phyloP scores from a whole-genome alignment of 2,888 invertebrate species.

The Apamea sordens region DNA sequence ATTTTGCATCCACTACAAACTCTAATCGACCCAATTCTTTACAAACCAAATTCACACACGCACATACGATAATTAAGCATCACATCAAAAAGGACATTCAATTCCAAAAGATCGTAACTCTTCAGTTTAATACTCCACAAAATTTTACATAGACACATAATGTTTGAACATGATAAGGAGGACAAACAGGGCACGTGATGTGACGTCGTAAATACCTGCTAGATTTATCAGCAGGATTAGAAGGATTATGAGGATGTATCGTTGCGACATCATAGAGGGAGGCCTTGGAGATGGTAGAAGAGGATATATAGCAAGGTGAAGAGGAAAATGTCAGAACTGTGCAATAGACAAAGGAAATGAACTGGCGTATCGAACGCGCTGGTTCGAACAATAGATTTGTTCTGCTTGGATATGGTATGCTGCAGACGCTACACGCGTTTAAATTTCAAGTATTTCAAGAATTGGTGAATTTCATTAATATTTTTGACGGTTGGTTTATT shows the following conservation, averaged over 20 bases:
- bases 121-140: conserved; percentile 35
- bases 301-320: background rate
- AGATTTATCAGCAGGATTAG: conserved; percentile 66
- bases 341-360: conserved; percentile 29
- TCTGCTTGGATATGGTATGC: conserved; percentile 10
- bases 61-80: conserved; percentile 28
- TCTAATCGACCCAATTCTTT: conserved; percentile 37
- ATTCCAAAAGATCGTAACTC: conserved; percentile 35
- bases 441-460: conserved; percentile 8
- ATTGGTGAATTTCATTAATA: background rate
- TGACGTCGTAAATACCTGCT: conserved; percentile 60
- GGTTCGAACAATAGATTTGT: conserved; percentile 36
- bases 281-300: conserved; percentile 28
- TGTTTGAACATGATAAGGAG: conserved; percentile 63
- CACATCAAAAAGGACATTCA: conserved; percentile 44
- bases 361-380: conserved; percentile 3
- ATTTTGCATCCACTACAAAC: conserved; percentile 6
- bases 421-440: conserved; percentile 8
- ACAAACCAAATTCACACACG: conserved; percentile 40
- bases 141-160: conserved; percentile 37
- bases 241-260: conserved; percentile 60
- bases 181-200: conserved; percentile 43
- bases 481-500: background rate
- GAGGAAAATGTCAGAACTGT: conserved; percentile 6
- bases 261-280: conserved; percentile 53